Evolutionary conservation across 2,888 invertebrate species (phyloP).

Genomic region (Melikaiella ostensackeni): DNA sequence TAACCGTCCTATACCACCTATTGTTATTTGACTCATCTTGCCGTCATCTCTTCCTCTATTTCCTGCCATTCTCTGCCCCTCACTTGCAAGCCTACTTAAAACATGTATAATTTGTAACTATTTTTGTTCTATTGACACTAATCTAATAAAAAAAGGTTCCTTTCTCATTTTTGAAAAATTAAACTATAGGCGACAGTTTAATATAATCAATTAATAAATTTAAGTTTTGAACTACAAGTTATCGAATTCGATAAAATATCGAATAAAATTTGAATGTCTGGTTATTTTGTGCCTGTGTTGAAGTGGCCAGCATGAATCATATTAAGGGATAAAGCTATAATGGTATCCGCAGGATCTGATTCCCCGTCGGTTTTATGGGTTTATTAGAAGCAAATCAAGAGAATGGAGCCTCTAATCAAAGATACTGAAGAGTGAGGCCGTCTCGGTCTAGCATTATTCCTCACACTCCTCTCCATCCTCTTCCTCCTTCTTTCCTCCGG

Average conservation of each 20-base stretch:
- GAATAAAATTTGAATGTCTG: neutral
- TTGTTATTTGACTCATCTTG: too few species aligned
- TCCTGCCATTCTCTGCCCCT: too few species aligned
- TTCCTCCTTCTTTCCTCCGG: constrained; percentile 56
- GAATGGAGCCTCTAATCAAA: constrained; percentile 75
- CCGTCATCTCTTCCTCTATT: too few species aligned
- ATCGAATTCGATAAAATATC: neutral
- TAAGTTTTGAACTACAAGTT: neutral
- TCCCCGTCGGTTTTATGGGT: constrained; percentile 64
- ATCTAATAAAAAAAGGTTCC: too few species aligned
- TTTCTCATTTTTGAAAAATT: too few species aligned
- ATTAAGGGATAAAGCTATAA: constrained; percentile 6
- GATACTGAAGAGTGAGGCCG: constrained; percentile 70
- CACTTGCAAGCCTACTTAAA: too few species aligned
- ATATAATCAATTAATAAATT: too few species aligned
- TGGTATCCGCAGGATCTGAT: constrained; percentile 52
- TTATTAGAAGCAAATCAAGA: constrained; percentile 75
- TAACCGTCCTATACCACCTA: too few species aligned
- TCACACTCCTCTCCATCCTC: constrained; percentile 44
- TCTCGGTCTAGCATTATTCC: constrained; percentile 70
- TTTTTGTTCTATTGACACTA: too few species aligned
- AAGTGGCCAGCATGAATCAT: constrained; percentile 46
- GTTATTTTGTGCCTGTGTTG: neutral
- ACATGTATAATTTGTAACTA: too few species aligned
- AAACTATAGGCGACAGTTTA: too few species aligned